phyloP scores from a whole-genome alignment of 1,140 invertebrate genomes.

The Trypoxylus dichotomus region DNA sequence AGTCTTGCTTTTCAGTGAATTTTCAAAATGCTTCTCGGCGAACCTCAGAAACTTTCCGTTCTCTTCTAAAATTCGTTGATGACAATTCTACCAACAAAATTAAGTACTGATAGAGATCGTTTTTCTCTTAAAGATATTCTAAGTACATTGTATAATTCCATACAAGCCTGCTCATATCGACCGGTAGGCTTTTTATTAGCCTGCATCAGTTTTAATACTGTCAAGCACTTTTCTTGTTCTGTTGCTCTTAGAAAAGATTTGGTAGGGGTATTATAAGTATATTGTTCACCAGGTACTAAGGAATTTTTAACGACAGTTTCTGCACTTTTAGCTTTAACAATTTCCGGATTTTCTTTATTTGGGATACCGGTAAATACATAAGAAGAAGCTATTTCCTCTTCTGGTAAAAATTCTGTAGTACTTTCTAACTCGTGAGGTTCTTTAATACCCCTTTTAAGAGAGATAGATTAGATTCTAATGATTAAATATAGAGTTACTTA shows the following conservation, averaged over 20 bases:
- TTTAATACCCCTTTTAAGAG: conserved; percentile 30
- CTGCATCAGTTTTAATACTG: conserved; percentile 41
- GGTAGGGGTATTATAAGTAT: conserved; percentile 2
- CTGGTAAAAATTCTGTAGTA: conserved; percentile 30
- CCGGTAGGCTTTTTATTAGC: conserved; percentile 26
- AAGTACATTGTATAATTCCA: conserved; percentile 37
- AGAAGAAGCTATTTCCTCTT: conserved; percentile 32
- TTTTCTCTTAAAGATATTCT: not conserved
- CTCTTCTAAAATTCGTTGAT: conserved; percentile 41
- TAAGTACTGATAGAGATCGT: not conserved
- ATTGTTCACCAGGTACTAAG: conserved; percentile 22
- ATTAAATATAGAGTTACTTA: conserved; percentile 24
- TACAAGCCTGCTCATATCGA: conserved; percentile 25
- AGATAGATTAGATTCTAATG: conserved; percentile 18
- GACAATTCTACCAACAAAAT: conserved; percentile 39
- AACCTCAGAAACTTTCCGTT: conserved; percentile 39
- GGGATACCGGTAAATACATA: conserved; percentile 36
- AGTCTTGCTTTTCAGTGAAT: conserved; percentile 11
- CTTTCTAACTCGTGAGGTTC: conserved; percentile 25
- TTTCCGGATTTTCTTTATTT: not conserved
- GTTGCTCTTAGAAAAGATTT: conserved; percentile 34
- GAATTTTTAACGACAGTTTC: not conserved
- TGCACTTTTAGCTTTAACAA: not conserved
- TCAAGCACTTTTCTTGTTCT: conserved; percentile 42
- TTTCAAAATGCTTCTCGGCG: conserved; percentile 36